Base-by-base conservation (phyloP, 2,113 vertebrate species). In the Campylorhamphus procurvoides region DNA sequence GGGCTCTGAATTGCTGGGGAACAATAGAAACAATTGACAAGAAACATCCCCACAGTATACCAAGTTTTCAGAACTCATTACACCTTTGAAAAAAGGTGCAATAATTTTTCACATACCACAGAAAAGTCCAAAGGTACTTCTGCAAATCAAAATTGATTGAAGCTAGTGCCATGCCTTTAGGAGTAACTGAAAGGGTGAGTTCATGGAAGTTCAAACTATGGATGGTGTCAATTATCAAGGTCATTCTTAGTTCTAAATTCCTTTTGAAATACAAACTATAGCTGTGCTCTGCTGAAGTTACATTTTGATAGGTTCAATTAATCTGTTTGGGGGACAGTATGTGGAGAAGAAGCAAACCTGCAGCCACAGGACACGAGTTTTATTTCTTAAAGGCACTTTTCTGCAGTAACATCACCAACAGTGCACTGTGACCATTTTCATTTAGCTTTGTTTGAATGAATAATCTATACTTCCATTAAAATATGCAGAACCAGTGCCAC, bases 281-380 rank as follows among this genome's bases (percentile, higher is more conserved):
- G 35, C 7, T 37, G 4, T 50, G 35, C 10, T 79, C 22, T 58
- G 20, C 31, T 59, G 10, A 79, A 87, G 44, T 13, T 64, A 64
- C 23, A 39, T 81, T 68, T 84, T 46, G 37, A 17, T 23, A 46
- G 6, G 29, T 66, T 75, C 18, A 27, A 7, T 42, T 42, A 31
- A 72, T 15, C n/a, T 40, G 7, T 47, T 53, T 25, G 18, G 6
- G 20, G 6, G 10, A 39, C 5, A 5, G 14, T 3, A 5, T 0
- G 1, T 8, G 5, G 18, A 63, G 24, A 31, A 35, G 13, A 35
- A 3, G 20, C 31, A 78, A 7, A 9, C 6, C 33, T 64, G 52
- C 29, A 84, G 31, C 27, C 13, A 60, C 0, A 50, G 10, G 25
- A 72, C 13, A 37, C 0, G 0, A 2, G 0, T 2, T 89, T 79